phyloP scores from a whole-genome alignment of 2,113 vertebrate genomes.

The Scomber colias region DNA sequence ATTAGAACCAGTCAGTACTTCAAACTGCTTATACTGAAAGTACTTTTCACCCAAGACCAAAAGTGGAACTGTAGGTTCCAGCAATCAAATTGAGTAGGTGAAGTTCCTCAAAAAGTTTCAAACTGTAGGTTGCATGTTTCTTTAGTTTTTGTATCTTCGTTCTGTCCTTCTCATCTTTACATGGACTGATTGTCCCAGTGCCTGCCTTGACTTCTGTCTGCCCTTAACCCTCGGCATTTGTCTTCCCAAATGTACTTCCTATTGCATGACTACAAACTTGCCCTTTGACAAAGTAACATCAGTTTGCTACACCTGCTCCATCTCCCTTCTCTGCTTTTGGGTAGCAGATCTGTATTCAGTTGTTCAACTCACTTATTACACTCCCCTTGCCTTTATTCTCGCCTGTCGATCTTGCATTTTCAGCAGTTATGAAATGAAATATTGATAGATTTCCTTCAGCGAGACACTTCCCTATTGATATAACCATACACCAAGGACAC shows the following conservation, averaged over 20 bases:
- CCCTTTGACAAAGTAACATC: constrained; percentile 15
- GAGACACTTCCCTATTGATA: constrained; percentile 55
- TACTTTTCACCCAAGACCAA: neutral
- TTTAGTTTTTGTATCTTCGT: too few species aligned
- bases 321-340: constrained; percentile 13
- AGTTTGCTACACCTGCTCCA: constrained; percentile 18
- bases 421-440: constrained; percentile 64
- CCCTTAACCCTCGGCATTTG: neutral
- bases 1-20: neutral
- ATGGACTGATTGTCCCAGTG: constrained; percentile 4
- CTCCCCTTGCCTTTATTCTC: constrained; percentile 22
- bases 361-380: constrained; percentile 14
- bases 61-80: neutral
- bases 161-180: neutral
- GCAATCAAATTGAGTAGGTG: neutral
- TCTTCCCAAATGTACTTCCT: too few species aligned
- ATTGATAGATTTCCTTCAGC: constrained; percentile 64
- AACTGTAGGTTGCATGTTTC: too few species aligned
- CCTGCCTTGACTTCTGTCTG: too few species aligned
- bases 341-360: constrained; percentile 44
- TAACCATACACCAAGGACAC: constrained; percentile 45
- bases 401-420: constrained; percentile 47
- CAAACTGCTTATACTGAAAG: neutral
- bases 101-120: neutral
- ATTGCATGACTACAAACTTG: neutral